Conservation (phyloP, 2,797 vertebrate species). For the Platyrinchus mystaceus region DNA sequence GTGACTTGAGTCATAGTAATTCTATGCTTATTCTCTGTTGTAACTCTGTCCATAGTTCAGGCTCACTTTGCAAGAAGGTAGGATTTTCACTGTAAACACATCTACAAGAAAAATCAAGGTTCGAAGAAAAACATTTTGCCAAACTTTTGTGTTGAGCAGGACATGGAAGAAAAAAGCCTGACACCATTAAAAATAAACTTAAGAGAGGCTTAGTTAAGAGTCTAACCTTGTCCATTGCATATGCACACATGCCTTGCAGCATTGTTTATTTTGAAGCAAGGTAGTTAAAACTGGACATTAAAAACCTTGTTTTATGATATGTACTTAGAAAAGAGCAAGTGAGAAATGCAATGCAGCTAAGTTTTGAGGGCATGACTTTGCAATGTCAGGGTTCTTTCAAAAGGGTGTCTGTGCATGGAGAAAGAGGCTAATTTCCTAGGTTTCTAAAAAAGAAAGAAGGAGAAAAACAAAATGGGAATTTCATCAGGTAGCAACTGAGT, state of each 20-base stretch:
- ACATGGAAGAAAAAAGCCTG: neutral
- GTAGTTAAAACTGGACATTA: neutral
- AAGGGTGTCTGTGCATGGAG: neutral
- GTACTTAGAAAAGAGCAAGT: neutral
- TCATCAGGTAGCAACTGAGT: neutral
- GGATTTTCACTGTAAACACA: neutral
- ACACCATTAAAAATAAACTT: neutral
- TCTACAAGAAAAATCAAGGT: neutral
- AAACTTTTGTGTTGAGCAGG: neutral
- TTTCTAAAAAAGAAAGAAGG: neutral
- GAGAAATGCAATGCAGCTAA: too few relatives aligned
- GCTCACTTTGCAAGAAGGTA: neutral
- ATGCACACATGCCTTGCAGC: neutral
- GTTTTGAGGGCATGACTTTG: neutral
- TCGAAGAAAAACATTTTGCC: neutral
- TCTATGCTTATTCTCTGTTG: neutral
- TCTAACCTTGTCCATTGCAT: neutral
- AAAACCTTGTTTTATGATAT: neutral
- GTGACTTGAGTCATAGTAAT: neutral
- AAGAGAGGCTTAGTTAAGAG: neutral
- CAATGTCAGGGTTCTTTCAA: neutral
- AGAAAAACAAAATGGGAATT: neutral
- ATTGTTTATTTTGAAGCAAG: neutral
- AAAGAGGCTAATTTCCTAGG: neutral
- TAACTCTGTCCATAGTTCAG: neutral